phyloP scores from a whole-genome alignment of 2,888 invertebrate species.

The Eucera pruinosa region DNA sequence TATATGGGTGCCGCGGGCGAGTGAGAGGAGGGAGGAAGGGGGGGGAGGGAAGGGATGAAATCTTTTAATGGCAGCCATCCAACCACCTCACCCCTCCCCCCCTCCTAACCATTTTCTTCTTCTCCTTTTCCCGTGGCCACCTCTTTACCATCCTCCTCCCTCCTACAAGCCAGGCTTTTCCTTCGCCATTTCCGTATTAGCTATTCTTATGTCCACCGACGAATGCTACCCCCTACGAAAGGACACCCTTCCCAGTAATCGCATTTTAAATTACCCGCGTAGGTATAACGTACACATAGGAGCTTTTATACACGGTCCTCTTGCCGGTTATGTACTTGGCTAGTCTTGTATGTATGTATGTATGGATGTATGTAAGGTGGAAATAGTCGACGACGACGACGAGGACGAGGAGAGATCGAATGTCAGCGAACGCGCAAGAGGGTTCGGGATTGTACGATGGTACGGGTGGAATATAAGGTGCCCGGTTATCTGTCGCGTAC shows the following conservation, averaged over 20 bases:
- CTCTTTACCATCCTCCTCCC: slow-evolving; percentile 44
- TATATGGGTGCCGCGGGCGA: slow-evolving; percentile 79
- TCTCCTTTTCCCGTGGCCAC: slow-evolving; percentile 56
- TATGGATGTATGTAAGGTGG: too few relatives aligned
- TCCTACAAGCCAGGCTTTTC: slow-evolving; percentile 52
- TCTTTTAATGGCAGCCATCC: slow-evolving; percentile 83
- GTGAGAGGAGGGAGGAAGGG: too few relatives aligned
- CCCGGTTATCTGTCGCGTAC: too few relatives aligned
- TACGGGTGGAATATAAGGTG: slow-evolving; percentile 40
- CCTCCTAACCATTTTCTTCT: too few relatives aligned
- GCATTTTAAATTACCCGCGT: slow-evolving; percentile 80
- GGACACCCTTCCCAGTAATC: slow-evolving; percentile 79
- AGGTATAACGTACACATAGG: slow-evolving; percentile 65
- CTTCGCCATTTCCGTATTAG: slow-evolving; percentile 77
- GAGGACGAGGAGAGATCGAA: slow-evolving; percentile 70
- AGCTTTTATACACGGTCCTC: slow-evolving; percentile 36
- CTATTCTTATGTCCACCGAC: slow-evolving; percentile 81
- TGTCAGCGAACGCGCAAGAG: slow-evolving; percentile 60
- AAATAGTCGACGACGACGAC: slow-evolving; percentile 61
- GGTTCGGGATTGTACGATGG: slow-evolving; percentile 50
- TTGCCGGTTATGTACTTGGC: slow-evolving; percentile 21
- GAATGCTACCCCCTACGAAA: slow-evolving; percentile 74
- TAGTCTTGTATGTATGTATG: too few relatives aligned
- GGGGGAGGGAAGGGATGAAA: slow-evolving; percentile 76
- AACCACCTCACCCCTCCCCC: too few relatives aligned